phyloP scores from a whole-genome alignment of 2,797 vertebrate species.

The Syngnathus rostellatus region DNA sequence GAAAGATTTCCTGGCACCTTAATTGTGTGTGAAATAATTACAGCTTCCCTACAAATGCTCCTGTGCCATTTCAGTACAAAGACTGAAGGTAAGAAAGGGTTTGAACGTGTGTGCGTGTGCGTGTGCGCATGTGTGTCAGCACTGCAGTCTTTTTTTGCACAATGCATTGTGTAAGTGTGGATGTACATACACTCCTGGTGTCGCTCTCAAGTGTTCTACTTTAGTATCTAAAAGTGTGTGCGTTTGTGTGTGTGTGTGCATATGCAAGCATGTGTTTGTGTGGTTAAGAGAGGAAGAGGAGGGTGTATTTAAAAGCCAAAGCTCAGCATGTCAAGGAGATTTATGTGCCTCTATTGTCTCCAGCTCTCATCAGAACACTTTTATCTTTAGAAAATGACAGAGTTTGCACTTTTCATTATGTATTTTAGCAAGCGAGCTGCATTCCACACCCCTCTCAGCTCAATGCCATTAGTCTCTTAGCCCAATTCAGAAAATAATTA shows the following conservation, averaged over 20 bases:
- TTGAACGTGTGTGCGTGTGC: neutral
- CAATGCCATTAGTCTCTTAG: neutral
- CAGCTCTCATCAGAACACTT: constrained; percentile 69
- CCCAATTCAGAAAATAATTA: constrained; percentile 30
- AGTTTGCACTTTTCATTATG: constrained; percentile 74
- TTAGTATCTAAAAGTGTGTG: neutral
- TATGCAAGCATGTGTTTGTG: neutral
- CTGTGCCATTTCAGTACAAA: neutral
- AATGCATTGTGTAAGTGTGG: neutral
- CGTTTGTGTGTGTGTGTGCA: neutral
- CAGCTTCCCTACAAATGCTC: neutral
- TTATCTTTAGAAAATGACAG: constrained; percentile 73
- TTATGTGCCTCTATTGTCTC: constrained; percentile 72
- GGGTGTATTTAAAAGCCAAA: constrained; percentile 49
- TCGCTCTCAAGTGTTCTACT: neutral
- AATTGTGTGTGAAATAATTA: neutral
- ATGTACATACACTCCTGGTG: neutral
- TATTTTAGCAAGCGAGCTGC: constrained; percentile 47
- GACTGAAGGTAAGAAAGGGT: neutral
- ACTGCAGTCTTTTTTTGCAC: neutral
- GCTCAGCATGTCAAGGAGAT: constrained; percentile 65
- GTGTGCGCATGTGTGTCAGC: neutral
- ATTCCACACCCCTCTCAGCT: constrained; percentile 14
- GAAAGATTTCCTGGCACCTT: neutral
- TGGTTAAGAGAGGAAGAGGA: constrained; percentile 23